Evolutionary conservation across 2,888 invertebrate genomes (phyloP), one percentile per base, ranked within the genome.

Genomic region (Aporophyla nigra): DNA sequence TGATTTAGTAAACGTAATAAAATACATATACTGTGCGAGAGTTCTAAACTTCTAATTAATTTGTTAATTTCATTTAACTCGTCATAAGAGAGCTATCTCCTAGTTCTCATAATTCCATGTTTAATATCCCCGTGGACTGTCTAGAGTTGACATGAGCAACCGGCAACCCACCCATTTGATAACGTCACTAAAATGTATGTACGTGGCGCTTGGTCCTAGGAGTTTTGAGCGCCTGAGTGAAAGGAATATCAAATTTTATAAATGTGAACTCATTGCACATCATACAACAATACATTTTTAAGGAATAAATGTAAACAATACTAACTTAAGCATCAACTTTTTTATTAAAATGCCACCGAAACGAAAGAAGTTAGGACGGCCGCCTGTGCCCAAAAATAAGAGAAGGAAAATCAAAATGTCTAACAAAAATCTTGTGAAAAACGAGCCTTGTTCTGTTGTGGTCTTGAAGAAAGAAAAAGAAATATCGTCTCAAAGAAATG

Each of bases 211-310:
- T 71, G 56, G 16, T n/a, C 19, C 24, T 9, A 66, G 61, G 65
- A 76, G 61, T 67, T 70, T 43, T 19, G 72, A 91, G 94, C 96
- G 96, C 96, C 96, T 96, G 95, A 91, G 94, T 95, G 95, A 96
- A 95, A 95, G 93, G 92, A 93, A 93, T 95, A 96, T 95, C 96
- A 96, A 96, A 93, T 87, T 92, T 91, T 90, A 85, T 90, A 87
- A 82, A 85, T 87, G 90, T 88, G 87, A 88, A 91, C 90, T 89
- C 85, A 82, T 92, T 93, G 90, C 88, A 88, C 81, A 70, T 80
- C 69, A 77, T 72, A 87, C 78, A 84, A 76, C 79, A 78, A 74
- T 80, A 74, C 59, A 71, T 53, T 71, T 56, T 33, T 24, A 89
- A 89, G 89, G 89, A 87, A 71, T 76, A 85, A 77, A 84, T 87